Conservation (phyloP, 1,140 invertebrate species). For the Drosophila willistoni region DNA sequence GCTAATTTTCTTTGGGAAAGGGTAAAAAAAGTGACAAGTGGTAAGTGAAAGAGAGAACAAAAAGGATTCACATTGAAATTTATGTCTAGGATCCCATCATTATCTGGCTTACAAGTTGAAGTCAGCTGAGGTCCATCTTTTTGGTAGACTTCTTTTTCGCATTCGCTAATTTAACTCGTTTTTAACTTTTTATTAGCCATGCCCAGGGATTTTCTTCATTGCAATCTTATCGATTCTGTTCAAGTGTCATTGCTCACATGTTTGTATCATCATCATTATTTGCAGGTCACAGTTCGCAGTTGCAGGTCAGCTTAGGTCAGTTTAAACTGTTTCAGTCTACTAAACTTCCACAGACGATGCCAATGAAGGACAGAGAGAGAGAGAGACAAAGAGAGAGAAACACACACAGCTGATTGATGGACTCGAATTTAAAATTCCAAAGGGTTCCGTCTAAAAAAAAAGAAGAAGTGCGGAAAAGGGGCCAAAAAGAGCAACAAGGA, state of each 20-base stretch:
- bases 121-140: background rate
- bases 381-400: background rate
- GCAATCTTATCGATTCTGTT: background rate
- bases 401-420: slow-evolving; percentile 42
- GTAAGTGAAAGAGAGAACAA: background rate
- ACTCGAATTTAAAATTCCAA: slow-evolving; percentile 28
- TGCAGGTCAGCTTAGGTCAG: slow-evolving; percentile 4
- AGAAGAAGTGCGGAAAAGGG: background rate
- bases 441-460: slow-evolving; percentile 18
- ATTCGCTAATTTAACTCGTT: background rate
- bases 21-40: background rate
- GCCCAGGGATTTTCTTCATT: background rate
- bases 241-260: background rate
- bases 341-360: background rate
- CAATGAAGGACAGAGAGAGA: background rate
- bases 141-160: background rate
- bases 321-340: background rate
- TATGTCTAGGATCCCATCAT: background rate
- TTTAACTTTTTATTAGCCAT: slow-evolving; percentile 1
- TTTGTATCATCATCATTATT: background rate
- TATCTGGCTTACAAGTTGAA: slow-evolving; percentile 6
- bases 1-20: background rate
- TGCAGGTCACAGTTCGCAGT: background rate
- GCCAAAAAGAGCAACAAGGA: slow-evolving; percentile 36
- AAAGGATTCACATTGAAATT: slow-evolving; percentile 3